Percentiles rank a stretch among this genome's conserved stretches.
These are phyloP conservation scores for Monoplex corrugatus DNA, from an alignment of 2,888 invertebrate species.

Conservation along the genomic window DNA sequence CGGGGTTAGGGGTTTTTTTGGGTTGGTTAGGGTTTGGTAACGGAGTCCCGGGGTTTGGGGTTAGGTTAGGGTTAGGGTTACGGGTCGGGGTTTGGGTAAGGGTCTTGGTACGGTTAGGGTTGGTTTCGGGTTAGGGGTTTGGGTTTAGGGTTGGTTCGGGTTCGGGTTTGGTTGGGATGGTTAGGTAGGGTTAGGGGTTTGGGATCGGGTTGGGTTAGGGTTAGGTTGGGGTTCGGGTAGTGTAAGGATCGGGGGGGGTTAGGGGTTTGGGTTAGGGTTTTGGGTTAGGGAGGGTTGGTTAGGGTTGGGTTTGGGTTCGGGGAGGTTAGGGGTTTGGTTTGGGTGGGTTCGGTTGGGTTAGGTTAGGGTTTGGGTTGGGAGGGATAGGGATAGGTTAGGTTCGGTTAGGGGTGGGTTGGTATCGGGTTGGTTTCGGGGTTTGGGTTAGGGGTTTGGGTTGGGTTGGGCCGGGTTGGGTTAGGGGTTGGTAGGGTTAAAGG, in stretches of 20 bases:
- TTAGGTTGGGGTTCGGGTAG: constrained; percentile 48
- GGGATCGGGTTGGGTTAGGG: constrained; percentile 57
- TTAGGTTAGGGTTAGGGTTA: constrained; percentile 52
- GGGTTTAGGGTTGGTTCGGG: constrained; percentile 16
- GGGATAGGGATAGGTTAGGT: too few species aligned
- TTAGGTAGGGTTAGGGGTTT: constrained; percentile 53
- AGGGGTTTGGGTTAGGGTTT: neutral
- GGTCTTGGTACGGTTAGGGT: constrained; percentile 53
- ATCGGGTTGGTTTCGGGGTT: constrained; percentile 14
- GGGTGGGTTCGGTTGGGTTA: too few species aligned
- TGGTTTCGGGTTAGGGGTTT: constrained; percentile 54
- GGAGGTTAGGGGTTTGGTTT: neutral
- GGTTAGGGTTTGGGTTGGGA: constrained; percentile 31
- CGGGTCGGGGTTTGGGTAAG: constrained; percentile 55
- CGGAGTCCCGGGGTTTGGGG: constrained; percentile 47
- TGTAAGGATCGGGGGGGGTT: constrained; percentile 44
- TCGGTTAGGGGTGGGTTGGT: constrained; percentile 3
- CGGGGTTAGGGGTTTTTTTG: constrained; percentile 47
- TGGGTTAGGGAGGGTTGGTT: too few species aligned
- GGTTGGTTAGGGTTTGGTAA: too few species aligned
- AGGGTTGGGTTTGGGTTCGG: too few species aligned
- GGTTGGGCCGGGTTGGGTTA: constrained; percentile 51
- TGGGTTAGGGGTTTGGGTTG: constrained; percentile 44
- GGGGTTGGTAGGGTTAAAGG: constrained; percentile 42
- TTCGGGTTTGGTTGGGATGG: constrained; percentile 32